Percentiles rank a stretch among this genome's conserved stretches.
Evolutionary conservation across 2,113 vertebrate species (phyloP).

Genomic region (Alexandromys fortis): DNA sequence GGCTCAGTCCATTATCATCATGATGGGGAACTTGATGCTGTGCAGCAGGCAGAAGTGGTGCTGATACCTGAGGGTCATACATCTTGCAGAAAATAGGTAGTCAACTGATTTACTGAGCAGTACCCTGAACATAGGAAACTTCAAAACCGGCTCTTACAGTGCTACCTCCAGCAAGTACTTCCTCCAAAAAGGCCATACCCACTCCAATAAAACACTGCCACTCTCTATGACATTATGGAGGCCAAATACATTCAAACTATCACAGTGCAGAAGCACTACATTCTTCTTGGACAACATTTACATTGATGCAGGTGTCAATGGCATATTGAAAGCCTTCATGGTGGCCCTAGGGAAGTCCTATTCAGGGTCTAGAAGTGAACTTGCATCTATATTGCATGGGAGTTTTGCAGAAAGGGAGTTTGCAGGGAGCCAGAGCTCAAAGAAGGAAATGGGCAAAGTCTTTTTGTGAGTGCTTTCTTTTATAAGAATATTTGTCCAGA

Average conservation of each 20-base stretch:
- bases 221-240: background rate
- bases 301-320: background rate
- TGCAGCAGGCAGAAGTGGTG: background rate
- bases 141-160: background rate
- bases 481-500: rapidly evolving
- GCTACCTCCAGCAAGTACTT: too few species aligned
- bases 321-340: rapidly evolving
- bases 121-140: background rate
- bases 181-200: background rate
- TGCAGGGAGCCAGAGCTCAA: too few species aligned
- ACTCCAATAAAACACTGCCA: background rate
- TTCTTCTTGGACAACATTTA: too few species aligned
- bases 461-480: background rate
- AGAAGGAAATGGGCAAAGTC: background rate
- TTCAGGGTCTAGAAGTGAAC: rapidly evolving
- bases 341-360: rapidly evolving
- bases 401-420: too few species aligned
- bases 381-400: background rate
- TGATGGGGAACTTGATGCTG: background rate
- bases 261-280: rapidly evolving
- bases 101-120: background rate
- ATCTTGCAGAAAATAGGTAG: background rate
- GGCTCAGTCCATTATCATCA: background rate
- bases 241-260: background rate
- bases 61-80: background rate